Percentiles rank a stretch among this genome's conserved stretches.
Conservation (phyloP, 2,113 vertebrate species). For the Scomber colias region DNA sequence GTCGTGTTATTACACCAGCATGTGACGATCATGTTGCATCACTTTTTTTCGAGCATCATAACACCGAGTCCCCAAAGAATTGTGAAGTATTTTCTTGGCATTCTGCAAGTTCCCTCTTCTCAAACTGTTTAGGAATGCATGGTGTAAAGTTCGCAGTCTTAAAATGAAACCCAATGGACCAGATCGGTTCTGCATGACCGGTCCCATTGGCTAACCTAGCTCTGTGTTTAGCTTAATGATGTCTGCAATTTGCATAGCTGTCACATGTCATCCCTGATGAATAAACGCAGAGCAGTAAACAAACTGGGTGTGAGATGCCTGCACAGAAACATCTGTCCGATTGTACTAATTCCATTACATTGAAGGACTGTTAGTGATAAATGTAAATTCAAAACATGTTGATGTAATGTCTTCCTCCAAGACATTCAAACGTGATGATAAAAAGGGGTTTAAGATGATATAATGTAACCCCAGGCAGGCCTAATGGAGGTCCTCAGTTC, state of each 20-base stretch:
- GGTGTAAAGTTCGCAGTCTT: not conserved
- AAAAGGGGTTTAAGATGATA: constrained; percentile 38
- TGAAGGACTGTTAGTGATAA: not conserved
- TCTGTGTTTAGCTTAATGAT: constrained; percentile 52
- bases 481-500: constrained; percentile 7
- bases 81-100: not conserved
- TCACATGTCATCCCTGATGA: constrained; percentile 1
- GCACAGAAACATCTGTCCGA: constrained; percentile 34
- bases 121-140: constrained; percentile 11
- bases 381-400: constrained; percentile 22
- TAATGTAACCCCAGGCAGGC: constrained; percentile 17
- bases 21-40: not conserved
- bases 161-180: constrained; percentile 1
- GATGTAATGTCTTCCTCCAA: constrained; percentile 13
- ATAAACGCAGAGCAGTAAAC: not conserved
- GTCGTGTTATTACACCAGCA: constrained; percentile 2
- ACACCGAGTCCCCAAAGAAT: not conserved
- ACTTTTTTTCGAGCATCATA: not conserved
- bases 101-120: not conserved
- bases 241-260: constrained; percentile 46
- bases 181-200: constrained; percentile 7
- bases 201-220: constrained; percentile 13
- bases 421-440: constrained; percentile 29
- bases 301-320: not conserved
- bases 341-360: not conserved